Base-by-base conservation (phyloP, 2,888 invertebrate species). In the Sphaeridia pumilis region DNA sequence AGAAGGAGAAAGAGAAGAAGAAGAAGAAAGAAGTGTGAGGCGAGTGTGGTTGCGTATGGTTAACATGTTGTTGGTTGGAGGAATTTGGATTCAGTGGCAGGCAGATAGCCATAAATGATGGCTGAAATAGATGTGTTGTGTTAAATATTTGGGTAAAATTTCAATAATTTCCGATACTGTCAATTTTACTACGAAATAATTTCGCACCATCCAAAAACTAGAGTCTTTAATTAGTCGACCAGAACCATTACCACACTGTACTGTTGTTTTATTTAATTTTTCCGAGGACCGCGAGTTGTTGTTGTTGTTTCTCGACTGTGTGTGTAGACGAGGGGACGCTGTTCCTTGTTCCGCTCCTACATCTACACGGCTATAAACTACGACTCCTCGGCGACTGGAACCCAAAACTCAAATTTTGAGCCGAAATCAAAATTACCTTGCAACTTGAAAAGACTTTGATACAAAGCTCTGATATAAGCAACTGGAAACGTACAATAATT, bases 141-240 rank as follows among this genome's bases (percentile, higher is more conserved):
- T 31, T 47, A 36, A 47, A 35, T 47, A 47, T 47, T 47, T 49
- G 38, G 31, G 43, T 50, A 43, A 50, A 50, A 50, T 50, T 50
- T 50, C 44, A 50, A 43, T 50, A 50, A 43, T 50, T 50, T 50
- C 36, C 28, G 17, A 35, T 51, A 34, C 51, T 51, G 51, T 51
- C 51, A 51, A 51, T 38, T 38, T 38, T 45, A 50, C 45, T 44
- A 34, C 42, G 45, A 45, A 41, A 38, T 51, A 46, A 46, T 36
- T 47, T 35, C 35, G 22, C 47, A 36, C 22, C 38, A 43, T 44
- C 22, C n/a, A n/a, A n/a, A 51, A 38, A 20, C 36, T 51, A 36
- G 22, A 50, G 35, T 35, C 24, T 24, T 38, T 38, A 38, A 51
- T 46, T 51, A 34, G 43, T 38, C 27, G 36, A 26, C 36, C 43